Conservation (phyloP, 2,888 invertebrate species). For the Acrobeloides nanus region DNA sequence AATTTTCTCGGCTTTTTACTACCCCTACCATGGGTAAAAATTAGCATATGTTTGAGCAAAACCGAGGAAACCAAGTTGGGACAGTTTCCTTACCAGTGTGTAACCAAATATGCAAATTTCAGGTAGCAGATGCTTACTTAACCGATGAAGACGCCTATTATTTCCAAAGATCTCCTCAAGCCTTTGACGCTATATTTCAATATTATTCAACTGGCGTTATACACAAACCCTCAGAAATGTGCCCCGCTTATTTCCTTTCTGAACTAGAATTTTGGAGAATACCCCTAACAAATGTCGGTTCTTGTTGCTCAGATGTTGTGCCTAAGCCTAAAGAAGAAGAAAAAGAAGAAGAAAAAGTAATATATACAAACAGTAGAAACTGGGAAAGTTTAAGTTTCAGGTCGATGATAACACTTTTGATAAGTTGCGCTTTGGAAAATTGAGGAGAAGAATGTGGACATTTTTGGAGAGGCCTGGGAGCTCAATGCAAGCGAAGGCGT, state of each 20-base stretch:
- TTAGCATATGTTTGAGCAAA: no score
- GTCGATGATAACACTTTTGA: constrained; percentile 52
- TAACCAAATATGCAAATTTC: constrained; percentile 4
- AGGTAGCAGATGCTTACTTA: constrained; percentile 51
- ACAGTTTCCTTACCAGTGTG: neutral
- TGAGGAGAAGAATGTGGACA: constrained; percentile 52
- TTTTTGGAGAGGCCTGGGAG: constrained; percentile 40
- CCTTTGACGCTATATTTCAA: constrained; percentile 49
- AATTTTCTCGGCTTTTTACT: no score
- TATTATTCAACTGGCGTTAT: constrained; percentile 51
- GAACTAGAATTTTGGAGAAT: constrained; percentile 52
- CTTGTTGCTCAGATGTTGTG: constrained; percentile 48
- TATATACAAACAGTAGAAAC: neutral
- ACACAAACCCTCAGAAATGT: constrained; percentile 49
- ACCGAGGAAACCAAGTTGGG: no score
- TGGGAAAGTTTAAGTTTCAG: constrained; percentile 18
- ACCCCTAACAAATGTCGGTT: constrained; percentile 41
- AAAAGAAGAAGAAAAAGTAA: constrained; percentile 43
- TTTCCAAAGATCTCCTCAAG: constrained; percentile 47
- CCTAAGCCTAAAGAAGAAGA: constrained; percentile 41
- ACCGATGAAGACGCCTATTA: constrained; percentile 44
- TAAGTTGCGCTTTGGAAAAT: constrained; percentile 44
- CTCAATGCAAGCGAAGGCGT: constrained; percentile 46
- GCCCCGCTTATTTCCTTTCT: constrained; percentile 45
- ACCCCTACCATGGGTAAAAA: no score